Evolutionary conservation across 1,140 invertebrate species (phyloP).

Genomic region (Drosophila orosa): DNA sequence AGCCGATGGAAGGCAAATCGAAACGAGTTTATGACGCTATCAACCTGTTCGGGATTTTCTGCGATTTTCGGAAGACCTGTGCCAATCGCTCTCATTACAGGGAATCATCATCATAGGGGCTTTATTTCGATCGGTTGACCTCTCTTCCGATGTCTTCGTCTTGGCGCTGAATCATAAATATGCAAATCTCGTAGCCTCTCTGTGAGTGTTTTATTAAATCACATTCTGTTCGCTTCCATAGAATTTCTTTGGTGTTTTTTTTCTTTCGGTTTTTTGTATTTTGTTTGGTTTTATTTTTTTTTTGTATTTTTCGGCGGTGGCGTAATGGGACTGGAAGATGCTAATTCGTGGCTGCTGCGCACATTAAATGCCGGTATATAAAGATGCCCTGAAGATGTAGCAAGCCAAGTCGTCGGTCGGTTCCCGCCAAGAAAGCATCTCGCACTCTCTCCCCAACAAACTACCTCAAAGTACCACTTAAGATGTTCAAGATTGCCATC

Average conservation of each 20-base stretch:
- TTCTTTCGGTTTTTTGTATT: too few relatives aligned
- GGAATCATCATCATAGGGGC: background rate
- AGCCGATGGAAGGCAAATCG: constrained; percentile 31
- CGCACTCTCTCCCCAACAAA: constrained; percentile 7
- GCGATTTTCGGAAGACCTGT: constrained; percentile 19
- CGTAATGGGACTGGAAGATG: constrained; percentile 69
- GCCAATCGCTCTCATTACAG: constrained; percentile 41
- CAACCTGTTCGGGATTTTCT: constrained; percentile 32
- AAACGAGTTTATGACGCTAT: constrained; percentile 72
- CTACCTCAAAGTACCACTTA: constrained; percentile 6
- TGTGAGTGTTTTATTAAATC: constrained; percentile 70
- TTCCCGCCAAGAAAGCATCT: constrained; percentile 40
- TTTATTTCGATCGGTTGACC: constrained; percentile 22
- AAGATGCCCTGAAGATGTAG: constrained; percentile 48
- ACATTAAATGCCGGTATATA: constrained; percentile 59
- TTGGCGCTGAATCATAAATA: constrained; percentile 55
- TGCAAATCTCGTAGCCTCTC: constrained; percentile 60
- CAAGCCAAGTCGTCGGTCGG: constrained; percentile 52
- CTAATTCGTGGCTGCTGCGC: constrained; percentile 59
- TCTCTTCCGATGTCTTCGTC: constrained; percentile 17
- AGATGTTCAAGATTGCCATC: constrained; percentile 65
- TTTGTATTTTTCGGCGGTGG: constrained; percentile 41
- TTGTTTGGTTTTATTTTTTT: constrained; percentile 33
- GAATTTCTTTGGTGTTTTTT: constrained; percentile 62
- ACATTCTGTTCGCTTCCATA: constrained; percentile 65